These are phyloP conservation scores for Diachasma alloeum DNA, from an alignment of 1,140 invertebrate genomes.

Conservation along the genomic window DNA sequence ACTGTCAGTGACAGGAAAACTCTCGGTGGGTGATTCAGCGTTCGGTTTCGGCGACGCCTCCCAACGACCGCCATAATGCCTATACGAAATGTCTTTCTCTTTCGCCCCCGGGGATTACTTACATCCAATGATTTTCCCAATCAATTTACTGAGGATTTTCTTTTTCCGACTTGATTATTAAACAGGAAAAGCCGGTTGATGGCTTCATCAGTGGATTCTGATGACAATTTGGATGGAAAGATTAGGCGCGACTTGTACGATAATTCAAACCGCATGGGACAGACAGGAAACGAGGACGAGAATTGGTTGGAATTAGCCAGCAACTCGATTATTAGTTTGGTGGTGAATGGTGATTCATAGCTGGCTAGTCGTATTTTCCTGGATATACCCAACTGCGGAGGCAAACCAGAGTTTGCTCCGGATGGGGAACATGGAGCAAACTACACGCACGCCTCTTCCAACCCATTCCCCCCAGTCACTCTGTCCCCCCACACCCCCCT, in stretches of 20 bases:
- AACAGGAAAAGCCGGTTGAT: background rate
- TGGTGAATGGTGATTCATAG: constrained; percentile 58
- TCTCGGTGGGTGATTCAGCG: constrained; percentile 65
- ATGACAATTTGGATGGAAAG: background rate
- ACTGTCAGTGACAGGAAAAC: constrained; percentile 51
- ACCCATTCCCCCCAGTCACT: background rate
- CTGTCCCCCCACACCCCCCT: constrained; percentile 8
- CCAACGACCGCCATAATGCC: constrained; percentile 60
- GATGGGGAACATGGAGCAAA: constrained; percentile 59
- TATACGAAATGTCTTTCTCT: constrained; percentile 42
- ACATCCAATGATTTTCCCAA: constrained; percentile 22
- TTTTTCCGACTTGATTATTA: background rate
- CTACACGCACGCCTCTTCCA: constrained; percentile 39
- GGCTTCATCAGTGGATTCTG: background rate
- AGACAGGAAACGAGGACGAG: constrained; percentile 23
- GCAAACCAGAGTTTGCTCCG: constrained; percentile 45
- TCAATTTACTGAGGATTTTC: background rate
- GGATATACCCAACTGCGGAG: constrained; percentile 12
- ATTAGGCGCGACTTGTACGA: background rate
- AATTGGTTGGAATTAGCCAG: constrained; percentile 52
- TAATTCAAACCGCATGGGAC: constrained; percentile 7
- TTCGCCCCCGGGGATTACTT: constrained; percentile 41
- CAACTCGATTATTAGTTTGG: constrained; percentile 57
- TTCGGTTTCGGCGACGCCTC: constrained; percentile 64
- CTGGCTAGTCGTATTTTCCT: constrained; percentile 54